Conservation (phyloP, 2,888 invertebrate genomes). For the Erannis defoliaria region DNA sequence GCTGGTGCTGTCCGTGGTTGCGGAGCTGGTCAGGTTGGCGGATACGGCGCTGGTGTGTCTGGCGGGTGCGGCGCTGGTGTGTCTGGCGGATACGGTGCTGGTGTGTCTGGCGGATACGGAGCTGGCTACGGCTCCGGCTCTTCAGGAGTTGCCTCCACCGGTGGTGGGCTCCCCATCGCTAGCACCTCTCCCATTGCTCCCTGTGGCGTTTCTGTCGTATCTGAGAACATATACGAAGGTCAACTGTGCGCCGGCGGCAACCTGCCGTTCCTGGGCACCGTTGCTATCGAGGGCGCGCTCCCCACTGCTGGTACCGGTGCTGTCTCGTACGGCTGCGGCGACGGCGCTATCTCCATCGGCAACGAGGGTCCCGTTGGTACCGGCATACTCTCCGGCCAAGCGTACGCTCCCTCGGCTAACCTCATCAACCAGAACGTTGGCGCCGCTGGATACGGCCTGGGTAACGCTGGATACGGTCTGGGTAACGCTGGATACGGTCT, state of each 20-base stretch:
- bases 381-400: slow-evolving; percentile 16
- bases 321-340: slow-evolving; percentile 57
- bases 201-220: slow-evolving; percentile 52
- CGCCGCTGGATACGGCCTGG: slow-evolving; percentile 28
- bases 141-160: slow-evolving; percentile 25
- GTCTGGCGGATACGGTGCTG: slow-evolving; percentile 5
- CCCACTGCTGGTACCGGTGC: slow-evolving; percentile 56
- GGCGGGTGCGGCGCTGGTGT: slow-evolving; percentile 1
- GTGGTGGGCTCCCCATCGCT: slow-evolving; percentile 48
- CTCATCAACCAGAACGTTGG: background rate
- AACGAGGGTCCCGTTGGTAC: slow-evolving; percentile 29
- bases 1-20: background rate
- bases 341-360: slow-evolving; percentile 43
- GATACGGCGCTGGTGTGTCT: slow-evolving; percentile 1
- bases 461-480: slow-evolving; percentile 13
- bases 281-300: slow-evolving; percentile 52
- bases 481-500: slow-evolving; percentile 7
- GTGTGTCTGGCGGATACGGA: background rate
- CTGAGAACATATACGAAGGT: slow-evolving; percentile 55
- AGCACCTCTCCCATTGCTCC: slow-evolving; percentile 51
- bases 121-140: slow-evolving; percentile 8
- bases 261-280: slow-evolving; percentile 52
- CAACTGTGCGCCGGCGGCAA: slow-evolving; percentile 50
- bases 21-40: background rate
- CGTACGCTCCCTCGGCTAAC: slow-evolving; percentile 12